Evolutionary conservation across 2,113 vertebrate genomes (phyloP).

Genomic region (Butorides virescens): DNA sequence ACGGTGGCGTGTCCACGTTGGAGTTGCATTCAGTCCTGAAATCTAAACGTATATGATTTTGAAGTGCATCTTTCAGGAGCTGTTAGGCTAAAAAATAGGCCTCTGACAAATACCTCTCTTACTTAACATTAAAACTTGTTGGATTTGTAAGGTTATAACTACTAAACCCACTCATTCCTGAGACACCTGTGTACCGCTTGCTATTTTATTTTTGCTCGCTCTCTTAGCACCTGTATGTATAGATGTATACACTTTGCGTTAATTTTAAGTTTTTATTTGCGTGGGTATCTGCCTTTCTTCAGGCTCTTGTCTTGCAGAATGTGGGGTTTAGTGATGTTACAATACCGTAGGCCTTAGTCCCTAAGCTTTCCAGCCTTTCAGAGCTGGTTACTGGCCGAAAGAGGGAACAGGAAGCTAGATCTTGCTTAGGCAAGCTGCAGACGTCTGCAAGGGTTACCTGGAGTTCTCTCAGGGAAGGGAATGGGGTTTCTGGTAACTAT

Average conservation of each 20-base stretch:
- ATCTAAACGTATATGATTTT: accelerated
- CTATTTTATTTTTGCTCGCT: background rate
- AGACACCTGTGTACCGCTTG: accelerated
- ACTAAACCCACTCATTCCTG: background rate
- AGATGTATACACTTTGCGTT: background rate
- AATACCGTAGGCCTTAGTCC: background rate
- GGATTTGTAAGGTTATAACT: background rate
- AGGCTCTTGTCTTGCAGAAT: background rate
- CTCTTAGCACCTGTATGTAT: background rate
- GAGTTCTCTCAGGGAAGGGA: background rate
- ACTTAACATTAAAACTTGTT: background rate
- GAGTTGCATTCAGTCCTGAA: background rate
- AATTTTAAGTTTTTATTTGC: background rate
- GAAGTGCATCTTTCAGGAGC: background rate
- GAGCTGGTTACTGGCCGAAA: background rate
- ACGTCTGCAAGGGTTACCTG: background rate
- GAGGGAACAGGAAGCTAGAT: background rate
- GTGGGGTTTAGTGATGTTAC: background rate
- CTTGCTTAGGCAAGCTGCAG: background rate
- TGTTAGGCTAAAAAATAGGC: background rate
- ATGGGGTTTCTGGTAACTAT: background rate
- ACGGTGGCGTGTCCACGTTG: accelerated
- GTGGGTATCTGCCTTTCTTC: background rate
- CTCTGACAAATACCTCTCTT: background rate
- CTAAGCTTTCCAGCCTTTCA: background rate